Percentiles rank a stretch among this genome's conserved stretches.
phyloP scores from a whole-genome alignment of 2,797 vertebrate genomes.

The Heteromormyrus szaboi region DNA sequence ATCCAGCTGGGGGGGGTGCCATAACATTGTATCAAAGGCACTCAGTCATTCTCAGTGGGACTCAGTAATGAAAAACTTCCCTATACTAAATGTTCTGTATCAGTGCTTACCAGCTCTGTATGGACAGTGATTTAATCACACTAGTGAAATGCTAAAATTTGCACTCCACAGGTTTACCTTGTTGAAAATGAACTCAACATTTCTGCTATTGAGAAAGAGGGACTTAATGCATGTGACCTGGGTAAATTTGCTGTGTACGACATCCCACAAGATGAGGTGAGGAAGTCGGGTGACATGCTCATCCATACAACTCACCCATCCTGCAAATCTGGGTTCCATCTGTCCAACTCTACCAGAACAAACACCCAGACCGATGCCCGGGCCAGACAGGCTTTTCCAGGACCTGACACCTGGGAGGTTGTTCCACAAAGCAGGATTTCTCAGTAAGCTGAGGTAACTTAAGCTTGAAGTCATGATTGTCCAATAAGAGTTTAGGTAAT shows the following conservation, averaged over 20 bases:
- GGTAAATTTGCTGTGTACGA: background rate
- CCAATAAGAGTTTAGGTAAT: background rate
- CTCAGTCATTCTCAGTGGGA: background rate
- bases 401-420: background rate
- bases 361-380: background rate
- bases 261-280: background rate
- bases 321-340: background rate
- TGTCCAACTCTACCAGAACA: background rate
- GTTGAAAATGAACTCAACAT: background rate
- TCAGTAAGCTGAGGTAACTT: background rate
- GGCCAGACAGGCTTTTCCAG: background rate
- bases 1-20: background rate
- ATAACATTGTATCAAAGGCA: background rate
- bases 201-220: background rate
- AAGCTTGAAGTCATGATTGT: background rate
- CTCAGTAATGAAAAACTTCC: background rate
- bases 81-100: background rate
- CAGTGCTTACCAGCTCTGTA: background rate
- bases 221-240: background rate
- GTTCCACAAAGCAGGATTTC: background rate
- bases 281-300: background rate
- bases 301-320: background rate
- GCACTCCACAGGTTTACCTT: background rate
- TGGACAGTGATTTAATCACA: background rate
- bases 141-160: background rate